Evolutionary conservation across 2,888 invertebrate species (phyloP), one percentile per base, ranked within the genome.

Genomic region (Melieria crassipennis): DNA sequence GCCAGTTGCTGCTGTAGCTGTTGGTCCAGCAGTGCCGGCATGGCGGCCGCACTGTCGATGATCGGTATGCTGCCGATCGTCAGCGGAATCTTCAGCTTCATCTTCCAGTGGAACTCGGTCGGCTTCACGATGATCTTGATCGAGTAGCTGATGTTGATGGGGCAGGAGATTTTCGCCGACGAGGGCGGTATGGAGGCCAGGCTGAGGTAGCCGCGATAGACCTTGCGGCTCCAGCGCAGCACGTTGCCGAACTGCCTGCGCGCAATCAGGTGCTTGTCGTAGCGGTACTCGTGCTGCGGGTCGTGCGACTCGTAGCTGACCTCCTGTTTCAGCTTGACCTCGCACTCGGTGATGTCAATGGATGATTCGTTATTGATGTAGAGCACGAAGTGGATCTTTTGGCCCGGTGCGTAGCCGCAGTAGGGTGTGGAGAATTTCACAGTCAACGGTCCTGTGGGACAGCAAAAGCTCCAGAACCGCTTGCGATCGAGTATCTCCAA

Each of bases 321-420:
- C 76, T 92, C 92, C 89, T 92, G 92, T 77, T 90, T 89, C 47
- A 94, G 85, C 74, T 88, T 88, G 65, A 92, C 87, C 82, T 90
- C 90, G 10, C 94, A 88, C 71, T 89, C 88, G 73, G 89, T 88
- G 61, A 94, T 88, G 75, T 89, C 89, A 52, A 92, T 90, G 81
- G 91, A 91, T 71, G 93, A 93, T 80, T 91, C 90, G 87, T 95
- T 95, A 78, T 93, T 93, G 52, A 93, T 88, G 79, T 92, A 91
- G 9, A 93, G 88, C 74, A 89, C 89, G 58, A 94, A 87, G 1
- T 92, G 91, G 3, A 94, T 91, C 71, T 89, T 88, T 86, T 94
- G 94, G 0, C 94, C 94, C 1, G 93, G 91, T 56, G 92, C 92
- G 85, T 91, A 93, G 7, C 94, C 94, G 30, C 90, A 90, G 65